A percentile compares a stretch with the other conserved stretches of the same genome.
These are phyloP conservation scores for Neomorphus geoffroyi DNA, from an alignment of 2,797 vertebrate species.

Conservation along the genomic window DNA sequence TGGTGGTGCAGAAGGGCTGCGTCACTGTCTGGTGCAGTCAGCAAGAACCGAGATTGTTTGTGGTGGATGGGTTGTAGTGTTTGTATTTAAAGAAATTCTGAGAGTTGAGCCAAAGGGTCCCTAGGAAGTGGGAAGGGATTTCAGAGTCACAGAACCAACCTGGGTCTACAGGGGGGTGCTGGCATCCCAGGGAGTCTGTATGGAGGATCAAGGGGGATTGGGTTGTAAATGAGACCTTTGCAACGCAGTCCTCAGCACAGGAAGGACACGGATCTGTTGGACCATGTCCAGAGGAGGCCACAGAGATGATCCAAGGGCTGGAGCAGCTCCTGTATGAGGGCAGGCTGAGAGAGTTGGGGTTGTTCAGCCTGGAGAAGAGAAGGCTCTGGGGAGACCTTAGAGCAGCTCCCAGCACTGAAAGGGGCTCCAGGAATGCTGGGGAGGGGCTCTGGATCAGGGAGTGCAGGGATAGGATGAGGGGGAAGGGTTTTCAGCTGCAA, in stretches of 20 bases:
- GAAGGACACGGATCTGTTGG: too few relatives aligned
- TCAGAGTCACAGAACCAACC: not conserved
- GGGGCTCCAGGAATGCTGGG: too few relatives aligned
- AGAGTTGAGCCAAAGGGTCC: not conserved
- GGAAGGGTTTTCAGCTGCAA: too few relatives aligned
- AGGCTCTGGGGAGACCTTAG: too few relatives aligned
- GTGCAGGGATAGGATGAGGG: too few relatives aligned
- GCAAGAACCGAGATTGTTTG: not conserved
- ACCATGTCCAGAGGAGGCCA: too few relatives aligned
- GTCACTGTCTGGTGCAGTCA: not conserved
- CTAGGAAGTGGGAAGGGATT: not conserved
- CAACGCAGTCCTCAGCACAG: not conserved
- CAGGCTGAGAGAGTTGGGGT: too few relatives aligned
- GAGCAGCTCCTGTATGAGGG: too few relatives aligned
- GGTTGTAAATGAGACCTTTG: not conserved
- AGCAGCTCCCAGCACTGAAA: too few relatives aligned
- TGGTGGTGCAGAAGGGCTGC: not conserved
- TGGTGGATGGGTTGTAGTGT: not conserved
- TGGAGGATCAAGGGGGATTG: accelerated
- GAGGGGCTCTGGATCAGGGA: too few relatives aligned
- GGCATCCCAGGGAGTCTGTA: not conserved
- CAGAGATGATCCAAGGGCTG: too few relatives aligned
- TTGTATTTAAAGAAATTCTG: not conserved
- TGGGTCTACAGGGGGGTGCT: not conserved
- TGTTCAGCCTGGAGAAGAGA: too few relatives aligned